Base-by-base conservation (phyloP, 2,888 invertebrate species). In the Drosophila rubida region DNA sequence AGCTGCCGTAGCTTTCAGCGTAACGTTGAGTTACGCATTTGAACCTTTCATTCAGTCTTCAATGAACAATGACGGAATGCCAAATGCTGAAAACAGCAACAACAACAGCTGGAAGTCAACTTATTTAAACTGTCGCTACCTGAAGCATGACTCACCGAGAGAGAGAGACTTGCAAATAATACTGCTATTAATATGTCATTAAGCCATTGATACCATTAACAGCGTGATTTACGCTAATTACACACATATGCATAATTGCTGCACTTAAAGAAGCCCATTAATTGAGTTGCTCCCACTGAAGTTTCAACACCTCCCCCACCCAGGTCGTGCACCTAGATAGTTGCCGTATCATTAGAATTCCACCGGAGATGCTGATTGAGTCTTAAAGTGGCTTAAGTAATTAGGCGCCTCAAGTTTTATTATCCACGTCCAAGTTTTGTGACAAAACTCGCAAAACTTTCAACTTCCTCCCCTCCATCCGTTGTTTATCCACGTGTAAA, bases 351-450 rank as follows among this genome's bases (percentile, higher is more conserved):
- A 59, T 73, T 70, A 70, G 59, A 80, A 70, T 75, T 69, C 69
- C n/a, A 63, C 42, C 48, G 57, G 44, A 62, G 74, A 74, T 72
- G 74, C 72, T 73, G 75, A 78, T 80, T 81, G 78, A 78, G 86
- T 83, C 78, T 83, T 72, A 75, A 85, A 85, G 71, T 80, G 75
- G 76, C 75, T 85, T 72, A 78, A 75, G 81, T 75, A 80, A 80
- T 83, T 83, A 80, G 66, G 53, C 59, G 60, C 61, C 51, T 59
- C 79, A 83, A 79, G 69, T 79, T 82, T 79, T 73, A 79, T 76
- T 81, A 61, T 61, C 61, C 68, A 64, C 49, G 62, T 59, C 45
- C 22, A 69, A 72, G 46, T 59, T 76, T 77, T 77, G 75, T 42
- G 62, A 64, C 13, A 25, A 60, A 78, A 68, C 62, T 78, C 25